Base-by-base conservation (phyloP, 2,797 vertebrate species). In the Diplodus puntazzo region DNA sequence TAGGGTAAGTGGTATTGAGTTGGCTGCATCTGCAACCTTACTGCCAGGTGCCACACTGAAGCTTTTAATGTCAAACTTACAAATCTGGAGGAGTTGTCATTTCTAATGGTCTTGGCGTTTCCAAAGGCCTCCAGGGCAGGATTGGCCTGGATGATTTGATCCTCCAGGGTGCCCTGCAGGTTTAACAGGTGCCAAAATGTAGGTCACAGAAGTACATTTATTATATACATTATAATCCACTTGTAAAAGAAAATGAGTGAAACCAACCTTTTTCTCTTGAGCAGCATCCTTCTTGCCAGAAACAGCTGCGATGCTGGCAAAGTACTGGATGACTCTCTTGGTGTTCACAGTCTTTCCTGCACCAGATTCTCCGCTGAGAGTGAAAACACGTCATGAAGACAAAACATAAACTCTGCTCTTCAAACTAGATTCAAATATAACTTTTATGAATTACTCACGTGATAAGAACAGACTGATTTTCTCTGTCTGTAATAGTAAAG, bases 71-170 rank as follows among this genome's bases (percentile, higher is more conserved):
- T n/a, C 17, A 3, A 72, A 94, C 96, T 94, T 91, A 98, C 96
- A 27, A 97, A 97, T 87, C 97, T 91, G 13, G 97, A 97, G 0
- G 96, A 97, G 86, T 97, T 97, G 85, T 98, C 97, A 0, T 98
- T 98, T 80, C 96, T 87, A 54, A 97, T 79, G 0, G 97, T 98
- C 89, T 97, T 98, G 80, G 97, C 96, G 0, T 97, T 98, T 55
- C 97, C 97, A 0, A 94, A 97, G 61, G 97, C 96, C 79, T 98
- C 97, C 83, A 98, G 60, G 23, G 96, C 96, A 0, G 97, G 97
- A 75, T 98, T 98, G 81, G 95, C 95, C 86, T 98, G 95, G 87
- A 98, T 97, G 88, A 98, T 96, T 89, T 98, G 97, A 89, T 98
- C 97, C 77, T 98, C 97, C 88, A 98, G 85, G n/a, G 96, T 97